Conservation (phyloP, 2,113 vertebrate genomes). For the Nothobranchius kuhntae region DNA sequence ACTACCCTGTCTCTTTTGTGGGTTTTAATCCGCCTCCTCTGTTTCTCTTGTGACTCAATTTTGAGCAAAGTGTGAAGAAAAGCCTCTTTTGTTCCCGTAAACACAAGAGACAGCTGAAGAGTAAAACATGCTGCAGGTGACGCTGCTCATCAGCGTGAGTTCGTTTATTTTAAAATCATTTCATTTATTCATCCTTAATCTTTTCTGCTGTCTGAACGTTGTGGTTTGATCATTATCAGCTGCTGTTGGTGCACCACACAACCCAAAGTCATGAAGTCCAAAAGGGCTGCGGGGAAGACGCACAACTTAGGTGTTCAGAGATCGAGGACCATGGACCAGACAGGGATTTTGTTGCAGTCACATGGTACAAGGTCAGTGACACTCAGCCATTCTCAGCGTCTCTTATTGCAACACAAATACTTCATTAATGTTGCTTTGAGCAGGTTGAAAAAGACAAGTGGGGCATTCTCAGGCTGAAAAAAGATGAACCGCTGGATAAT, state of each 20-base stretch:
- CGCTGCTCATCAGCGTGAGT: slow-evolving; percentile 53
- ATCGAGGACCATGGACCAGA: not conserved
- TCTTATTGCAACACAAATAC: too few relatives aligned
- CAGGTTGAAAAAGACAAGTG: not conserved
- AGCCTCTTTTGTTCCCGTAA: not conserved
- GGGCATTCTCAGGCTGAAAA: slow-evolving; percentile 27
- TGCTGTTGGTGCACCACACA: slow-evolving; percentile 28
- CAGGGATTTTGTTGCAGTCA: slow-evolving; percentile 29
- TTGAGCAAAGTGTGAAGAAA: not conserved
- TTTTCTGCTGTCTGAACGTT: not conserved
- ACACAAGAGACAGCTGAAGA: not conserved
- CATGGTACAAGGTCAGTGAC: slow-evolving; percentile 70
- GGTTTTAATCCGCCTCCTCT: not conserved
- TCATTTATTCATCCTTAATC: not conserved
- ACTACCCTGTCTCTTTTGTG: not conserved
- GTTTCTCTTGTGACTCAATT: not conserved
- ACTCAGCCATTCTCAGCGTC: not conserved
- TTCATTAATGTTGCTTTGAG: not conserved
- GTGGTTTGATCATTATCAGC: slow-evolving; percentile 31
- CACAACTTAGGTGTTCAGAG: slow-evolving; percentile 25
- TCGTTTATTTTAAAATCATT: not conserved
- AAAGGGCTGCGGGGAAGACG: slow-evolving; percentile 18
- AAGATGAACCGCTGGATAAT: fast-evolving
- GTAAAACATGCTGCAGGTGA: slow-evolving; percentile 23
- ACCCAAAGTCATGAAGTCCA: not conserved